Conservation (phyloP, 2,888 invertebrate species). For the Omphaloscelis lunosa region DNA sequence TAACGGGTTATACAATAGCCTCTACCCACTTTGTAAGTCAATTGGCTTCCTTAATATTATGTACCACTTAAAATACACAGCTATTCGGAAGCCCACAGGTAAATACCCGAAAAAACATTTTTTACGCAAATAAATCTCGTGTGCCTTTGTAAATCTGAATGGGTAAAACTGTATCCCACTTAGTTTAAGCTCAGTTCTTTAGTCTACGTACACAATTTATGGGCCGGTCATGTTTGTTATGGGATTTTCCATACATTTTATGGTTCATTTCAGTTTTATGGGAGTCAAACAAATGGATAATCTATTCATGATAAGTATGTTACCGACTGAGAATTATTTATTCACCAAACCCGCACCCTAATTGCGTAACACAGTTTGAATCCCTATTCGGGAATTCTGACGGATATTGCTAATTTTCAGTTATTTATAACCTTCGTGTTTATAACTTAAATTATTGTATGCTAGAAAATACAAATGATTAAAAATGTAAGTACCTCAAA, state of each 20-base stretch:
- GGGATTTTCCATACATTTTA: constrained; percentile 14
- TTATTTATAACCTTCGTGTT: not conserved
- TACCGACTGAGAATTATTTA: not conserved
- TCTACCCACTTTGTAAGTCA: not conserved
- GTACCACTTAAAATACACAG: not conserved
- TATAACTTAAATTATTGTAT: not conserved
- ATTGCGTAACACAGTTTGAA: no score
- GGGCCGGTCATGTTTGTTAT: constrained; percentile 18
- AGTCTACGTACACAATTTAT: constrained; percentile 46
- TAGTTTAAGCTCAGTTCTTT: constrained; percentile 39
- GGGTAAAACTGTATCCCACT: constrained; percentile 52
- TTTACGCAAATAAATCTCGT: constrained; percentile 48
- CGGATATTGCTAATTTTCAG: no score
- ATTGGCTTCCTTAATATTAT: not conserved
- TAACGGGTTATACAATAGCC: not conserved
- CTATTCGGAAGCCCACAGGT: not conserved
- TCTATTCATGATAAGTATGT: not conserved
- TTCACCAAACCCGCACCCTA: not conserved
- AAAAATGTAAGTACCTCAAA: not conserved
- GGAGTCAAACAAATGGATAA: not conserved
- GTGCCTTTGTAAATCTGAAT: constrained; percentile 54
- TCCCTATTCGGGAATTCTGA: no score
- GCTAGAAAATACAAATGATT: not conserved
- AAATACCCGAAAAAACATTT: constrained; percentile 17
- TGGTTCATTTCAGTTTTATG: constrained; percentile 30